phyloP scores from a whole-genome alignment of 2,113 vertebrate genomes.

The Misgurnus anguillicaudatus region DNA sequence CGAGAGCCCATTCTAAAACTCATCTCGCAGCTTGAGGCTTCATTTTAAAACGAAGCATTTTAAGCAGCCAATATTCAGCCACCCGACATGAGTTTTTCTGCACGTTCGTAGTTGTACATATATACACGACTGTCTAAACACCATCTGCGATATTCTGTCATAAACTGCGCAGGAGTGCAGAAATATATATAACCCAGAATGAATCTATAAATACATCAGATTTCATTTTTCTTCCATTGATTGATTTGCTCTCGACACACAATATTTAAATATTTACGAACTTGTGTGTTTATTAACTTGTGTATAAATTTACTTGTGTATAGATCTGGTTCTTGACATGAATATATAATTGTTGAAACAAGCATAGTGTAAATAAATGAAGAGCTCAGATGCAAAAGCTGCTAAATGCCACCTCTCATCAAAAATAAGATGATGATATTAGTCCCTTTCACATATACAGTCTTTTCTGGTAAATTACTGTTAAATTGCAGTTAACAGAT shows the following conservation, averaged over 20 bases:
- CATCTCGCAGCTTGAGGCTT: conserved; percentile 11
- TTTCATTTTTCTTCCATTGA: neutral
- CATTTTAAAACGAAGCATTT: conserved; percentile 13
- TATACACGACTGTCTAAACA: conserved; percentile 4
- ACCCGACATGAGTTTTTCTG: neutral
- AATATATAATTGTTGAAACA: too few relatives aligned
- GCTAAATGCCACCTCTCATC: too few relatives aligned
- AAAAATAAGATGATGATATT: too few relatives aligned
- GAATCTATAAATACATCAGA: neutral
- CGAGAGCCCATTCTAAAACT: conserved; percentile 18
- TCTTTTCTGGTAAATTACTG: too few relatives aligned
- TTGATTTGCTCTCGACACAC: neutral
- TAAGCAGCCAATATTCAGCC: conserved; percentile 1
- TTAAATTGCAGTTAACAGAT: too few relatives aligned
- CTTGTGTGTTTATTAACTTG: too few relatives aligned
- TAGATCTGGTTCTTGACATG: too few relatives aligned
- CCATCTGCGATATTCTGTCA: neutral
- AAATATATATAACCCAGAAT: neutral
- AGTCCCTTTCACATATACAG: too few relatives aligned
- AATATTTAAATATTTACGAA: conserved; percentile 3
- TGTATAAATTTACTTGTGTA: too few relatives aligned
- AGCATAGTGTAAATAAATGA: too few relatives aligned
- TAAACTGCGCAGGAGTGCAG: neutral
- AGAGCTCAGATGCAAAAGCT: too few relatives aligned
- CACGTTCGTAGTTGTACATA: neutral